Evolutionary conservation across 2,888 invertebrate genomes (phyloP), one percentile per base, ranked within the genome.

Genomic region (Agrotis segetum): DNA sequence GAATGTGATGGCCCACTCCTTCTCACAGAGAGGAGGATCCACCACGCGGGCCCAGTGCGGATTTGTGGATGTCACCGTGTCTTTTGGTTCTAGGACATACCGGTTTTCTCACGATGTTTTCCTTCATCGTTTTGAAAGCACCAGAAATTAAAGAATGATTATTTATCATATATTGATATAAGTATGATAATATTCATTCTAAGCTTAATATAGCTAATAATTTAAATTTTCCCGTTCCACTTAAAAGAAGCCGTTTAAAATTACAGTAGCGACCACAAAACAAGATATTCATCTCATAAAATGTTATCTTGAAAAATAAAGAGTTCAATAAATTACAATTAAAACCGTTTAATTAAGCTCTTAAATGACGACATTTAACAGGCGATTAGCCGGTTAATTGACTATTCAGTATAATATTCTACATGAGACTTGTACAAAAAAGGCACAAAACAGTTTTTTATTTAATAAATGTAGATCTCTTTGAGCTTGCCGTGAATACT

Each of bases 271-370:
- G 14, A 40, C 73, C 24, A 59, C 44, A 46, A 4, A 64, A 53
- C 52, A 13, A 59, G 24, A 79, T 79, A 75, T 24, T 53, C 9
- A 63, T 74, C 64, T 60, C 49, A 64, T 55, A 50, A 60, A 78
- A 71, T 6, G 44, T 64, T 75, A 75, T 72, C 79, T 71, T 50
- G 1, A 73, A 60, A 24, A 58, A 47, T 70, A 70, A 71, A 56
- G 55, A 61, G 44, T 63, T 46, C n/a, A 59, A 66, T 82, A 77
- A 67, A 71, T 71, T 55, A 67, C 61, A 64, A 55, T 79, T 55
- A 78, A 68, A n/a, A 40, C 53, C 29, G 66, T 72, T 78, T 72
- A 68, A 66, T 82, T 58, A 82, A 68, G 40, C n/a, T 50, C 52
- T 63, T 68, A 72, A 72, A 44, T 63, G 59, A 13, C 7, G 24